Evolutionary conservation across 2,888 invertebrate species (phyloP).

Genomic region (Chrysina gloriosa): DNA sequence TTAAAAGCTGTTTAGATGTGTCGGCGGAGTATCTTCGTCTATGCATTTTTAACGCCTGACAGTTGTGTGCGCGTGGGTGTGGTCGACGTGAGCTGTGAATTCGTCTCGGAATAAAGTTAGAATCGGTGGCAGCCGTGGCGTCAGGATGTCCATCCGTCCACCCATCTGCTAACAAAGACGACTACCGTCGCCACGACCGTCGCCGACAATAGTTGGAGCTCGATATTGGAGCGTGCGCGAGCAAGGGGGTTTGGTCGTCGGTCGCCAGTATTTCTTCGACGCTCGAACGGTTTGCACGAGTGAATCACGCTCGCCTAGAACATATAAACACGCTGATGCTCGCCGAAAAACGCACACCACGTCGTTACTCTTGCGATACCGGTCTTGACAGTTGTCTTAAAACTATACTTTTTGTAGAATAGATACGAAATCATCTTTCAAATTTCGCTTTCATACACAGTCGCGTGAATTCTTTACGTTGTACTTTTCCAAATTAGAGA

Average conservation of each 20-base stretch:
- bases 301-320: slow-evolving; percentile 41
- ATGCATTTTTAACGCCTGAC: background rate
- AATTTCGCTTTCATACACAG: background rate
- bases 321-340: slow-evolving; percentile 32
- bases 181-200: slow-evolving; percentile 15
- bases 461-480: background rate
- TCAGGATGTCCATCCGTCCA: slow-evolving; percentile 22
- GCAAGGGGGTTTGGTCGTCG: slow-evolving; percentile 54
- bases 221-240: slow-evolving; percentile 54
- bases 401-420: background rate
- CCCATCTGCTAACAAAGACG: slow-evolving; percentile 10
- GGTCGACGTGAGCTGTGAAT: background rate
- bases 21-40: background rate
- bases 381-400: slow-evolving; percentile 31
- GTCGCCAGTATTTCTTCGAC: slow-evolving; percentile 53
- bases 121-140: slow-evolving; percentile 30
- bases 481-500: background rate
- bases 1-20: no score
- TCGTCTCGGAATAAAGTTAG: slow-evolving; percentile 12
- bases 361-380: slow-evolving; percentile 30
- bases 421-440: slow-evolving; percentile 22
- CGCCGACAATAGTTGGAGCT: slow-evolving; percentile 44
- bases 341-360: slow-evolving; percentile 40
- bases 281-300: slow-evolving; percentile 48
- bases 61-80: slow-evolving; percentile 1